These are phyloP conservation scores for Sebastes minor DNA, from an alignment of 2,797 vertebrate genomes.

Conservation along the genomic window DNA sequence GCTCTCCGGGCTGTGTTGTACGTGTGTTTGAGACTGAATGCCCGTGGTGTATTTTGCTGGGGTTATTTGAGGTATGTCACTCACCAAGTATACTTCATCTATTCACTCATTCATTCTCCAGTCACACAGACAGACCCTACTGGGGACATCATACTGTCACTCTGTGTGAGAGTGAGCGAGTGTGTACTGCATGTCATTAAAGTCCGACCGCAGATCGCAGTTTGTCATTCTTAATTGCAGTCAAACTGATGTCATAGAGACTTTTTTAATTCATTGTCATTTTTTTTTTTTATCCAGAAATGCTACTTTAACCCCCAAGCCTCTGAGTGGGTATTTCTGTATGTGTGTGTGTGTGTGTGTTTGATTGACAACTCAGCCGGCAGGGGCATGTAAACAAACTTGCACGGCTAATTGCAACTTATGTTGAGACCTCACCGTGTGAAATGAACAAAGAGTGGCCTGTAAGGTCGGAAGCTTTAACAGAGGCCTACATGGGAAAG, in stretches of 20 bases:
- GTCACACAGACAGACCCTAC: background rate
- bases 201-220: background rate
- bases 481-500: no score
- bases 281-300: background rate
- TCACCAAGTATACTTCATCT: background rate
- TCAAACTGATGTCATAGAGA: background rate
- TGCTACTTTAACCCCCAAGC: background rate
- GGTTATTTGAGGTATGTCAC: background rate
- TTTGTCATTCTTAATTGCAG: background rate
- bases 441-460: no score
- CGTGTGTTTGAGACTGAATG: background rate
- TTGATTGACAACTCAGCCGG: background rate
- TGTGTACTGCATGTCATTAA: background rate
- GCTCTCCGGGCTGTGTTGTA: background rate
- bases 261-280: background rate
- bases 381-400: background rate
- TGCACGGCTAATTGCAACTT: background rate
- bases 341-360: background rate
- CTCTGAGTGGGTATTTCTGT: background rate
- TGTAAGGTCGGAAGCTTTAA: no score
- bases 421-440: background rate
- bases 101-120: conserved; percentile 1
- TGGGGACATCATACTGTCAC: conserved; percentile 1
- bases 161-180: background rate
- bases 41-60: background rate